These are phyloP conservation scores for Bombus haemorrhoidalis DNA, from an alignment of 1,140 invertebrate genomes.

Conservation along the genomic window DNA sequence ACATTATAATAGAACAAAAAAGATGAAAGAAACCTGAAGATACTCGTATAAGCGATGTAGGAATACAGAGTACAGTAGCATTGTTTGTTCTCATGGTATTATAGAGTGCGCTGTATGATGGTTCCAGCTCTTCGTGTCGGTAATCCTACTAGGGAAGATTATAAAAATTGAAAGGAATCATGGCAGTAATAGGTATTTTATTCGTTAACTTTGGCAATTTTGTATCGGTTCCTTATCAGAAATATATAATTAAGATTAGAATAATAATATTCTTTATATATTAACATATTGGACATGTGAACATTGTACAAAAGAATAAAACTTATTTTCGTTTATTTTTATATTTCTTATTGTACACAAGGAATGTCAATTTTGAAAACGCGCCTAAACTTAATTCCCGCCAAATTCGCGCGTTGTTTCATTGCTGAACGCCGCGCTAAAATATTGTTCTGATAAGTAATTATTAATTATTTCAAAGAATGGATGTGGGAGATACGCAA, in stretches of 20 bases:
- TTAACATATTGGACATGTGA: background rate
- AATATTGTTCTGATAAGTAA: conserved; percentile 15
- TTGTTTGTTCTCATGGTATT: background rate
- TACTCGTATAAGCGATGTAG: background rate
- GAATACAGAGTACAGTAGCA: too few relatives aligned
- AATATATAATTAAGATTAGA: background rate
- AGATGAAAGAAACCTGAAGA: background rate
- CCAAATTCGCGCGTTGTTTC: conserved; percentile 40
- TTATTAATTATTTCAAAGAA: conserved; percentile 35
- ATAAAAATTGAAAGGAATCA: background rate
- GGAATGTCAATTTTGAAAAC: conserved; percentile 15
- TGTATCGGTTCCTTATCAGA: background rate
- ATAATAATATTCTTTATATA: background rate
- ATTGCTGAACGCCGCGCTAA: background rate
- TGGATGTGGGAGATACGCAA: conserved; percentile 64
- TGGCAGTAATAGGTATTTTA: background rate
- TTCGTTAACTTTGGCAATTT: background rate
- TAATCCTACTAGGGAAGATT: background rate
- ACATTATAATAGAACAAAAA: background rate
- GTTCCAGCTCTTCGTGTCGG: background rate
- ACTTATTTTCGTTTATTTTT: background rate
- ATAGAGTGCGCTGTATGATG: background rate
- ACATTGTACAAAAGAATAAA: background rate
- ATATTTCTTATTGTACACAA: background rate
- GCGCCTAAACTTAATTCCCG: conserved; percentile 40